Percentiles rank a stretch among this genome's conserved stretches.
These are phyloP conservation scores for Parnassius smintheus DNA, from an alignment of 2,888 invertebrate genomes.

Conservation along the genomic window DNA sequence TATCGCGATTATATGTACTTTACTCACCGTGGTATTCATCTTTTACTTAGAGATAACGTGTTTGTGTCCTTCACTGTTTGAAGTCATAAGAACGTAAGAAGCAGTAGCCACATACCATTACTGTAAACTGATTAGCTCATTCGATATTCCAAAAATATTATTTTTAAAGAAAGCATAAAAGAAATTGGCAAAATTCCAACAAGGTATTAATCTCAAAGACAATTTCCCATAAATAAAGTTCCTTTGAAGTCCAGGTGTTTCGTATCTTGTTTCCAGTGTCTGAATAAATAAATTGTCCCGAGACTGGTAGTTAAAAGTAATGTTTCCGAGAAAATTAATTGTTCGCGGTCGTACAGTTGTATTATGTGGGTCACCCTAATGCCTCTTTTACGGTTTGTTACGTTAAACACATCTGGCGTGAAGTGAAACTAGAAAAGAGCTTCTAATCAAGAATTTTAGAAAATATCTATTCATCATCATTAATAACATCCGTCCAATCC, in stretches of 20 bases:
- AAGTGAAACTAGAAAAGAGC: conserved; percentile 19
- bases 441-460: background rate
- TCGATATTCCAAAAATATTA: background rate
- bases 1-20: too few relatives aligned
- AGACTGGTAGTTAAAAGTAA: conserved; percentile 12
- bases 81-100: too few relatives aligned
- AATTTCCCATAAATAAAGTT: background rate
- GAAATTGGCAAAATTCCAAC: background rate
- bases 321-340: conserved; percentile 22
- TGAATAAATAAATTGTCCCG: conserved; percentile 15
- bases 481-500: too few relatives aligned
- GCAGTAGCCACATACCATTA: too few relatives aligned
- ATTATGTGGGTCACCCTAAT: conserved; percentile 53
- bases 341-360: conserved; percentile 17
- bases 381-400: conserved; percentile 62
- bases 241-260: conserved; percentile 17
- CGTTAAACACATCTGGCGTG: conserved; percentile 40
- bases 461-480: too few relatives aligned
- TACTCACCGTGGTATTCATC: too few relatives aligned
- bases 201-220: background rate
- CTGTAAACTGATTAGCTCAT: background rate
- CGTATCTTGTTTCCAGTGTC: conserved; percentile 3
- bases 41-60: too few relatives aligned
- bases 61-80: too few relatives aligned
- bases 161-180: background rate